Percentiles rank a stretch among this genome's conserved stretches.
Evolutionary conservation across 1,140 invertebrate species (phyloP).

Genomic region (Gonatopus flavifemur): DNA sequence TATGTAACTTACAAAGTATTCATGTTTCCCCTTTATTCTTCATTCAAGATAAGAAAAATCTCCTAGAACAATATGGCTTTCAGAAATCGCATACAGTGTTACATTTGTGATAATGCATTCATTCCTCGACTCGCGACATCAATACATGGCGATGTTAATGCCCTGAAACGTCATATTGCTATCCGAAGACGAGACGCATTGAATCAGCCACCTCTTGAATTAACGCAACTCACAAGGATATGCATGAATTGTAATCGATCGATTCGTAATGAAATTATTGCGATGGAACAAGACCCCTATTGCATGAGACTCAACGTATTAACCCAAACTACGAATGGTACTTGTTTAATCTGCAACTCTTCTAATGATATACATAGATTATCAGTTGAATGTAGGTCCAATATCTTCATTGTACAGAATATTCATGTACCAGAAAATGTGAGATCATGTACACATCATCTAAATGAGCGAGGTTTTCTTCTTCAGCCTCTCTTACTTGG

Average conservation of each 20-base stretch:
- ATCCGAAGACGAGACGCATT: background rate
- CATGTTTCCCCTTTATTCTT: too few species aligned
- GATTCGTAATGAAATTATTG: slow-evolving; percentile 2
- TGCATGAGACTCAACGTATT: slow-evolving; percentile 4
- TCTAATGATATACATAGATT: slow-evolving; percentile 5
- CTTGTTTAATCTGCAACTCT: slow-evolving; percentile 3
- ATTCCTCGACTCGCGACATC: too few species aligned
- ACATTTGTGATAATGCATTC: too few species aligned
- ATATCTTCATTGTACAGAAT: slow-evolving; percentile 3
- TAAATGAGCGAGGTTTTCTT: slow-evolving; percentile 4
- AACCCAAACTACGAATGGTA: slow-evolving; percentile 1
- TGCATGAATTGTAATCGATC: slow-evolving; percentile 6
- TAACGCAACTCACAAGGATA: background rate
- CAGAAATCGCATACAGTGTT: too few species aligned
- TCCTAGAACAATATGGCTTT: too few species aligned
- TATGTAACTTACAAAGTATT: too few species aligned
- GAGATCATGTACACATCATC: slow-evolving; percentile 1
- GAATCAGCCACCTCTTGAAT: background rate
- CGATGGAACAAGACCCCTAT: slow-evolving; percentile 1
- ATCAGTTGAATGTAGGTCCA: slow-evolving; percentile 1
- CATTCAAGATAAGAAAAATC: too few species aligned
- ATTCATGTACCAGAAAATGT: slow-evolving; percentile 7
- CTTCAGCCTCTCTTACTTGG: background rate
- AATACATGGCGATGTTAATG: too few species aligned
- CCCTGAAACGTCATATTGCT: too few species aligned